Conservation (phyloP, 2,797 vertebrate species). For the Oreonectes daqikongensis region DNA sequence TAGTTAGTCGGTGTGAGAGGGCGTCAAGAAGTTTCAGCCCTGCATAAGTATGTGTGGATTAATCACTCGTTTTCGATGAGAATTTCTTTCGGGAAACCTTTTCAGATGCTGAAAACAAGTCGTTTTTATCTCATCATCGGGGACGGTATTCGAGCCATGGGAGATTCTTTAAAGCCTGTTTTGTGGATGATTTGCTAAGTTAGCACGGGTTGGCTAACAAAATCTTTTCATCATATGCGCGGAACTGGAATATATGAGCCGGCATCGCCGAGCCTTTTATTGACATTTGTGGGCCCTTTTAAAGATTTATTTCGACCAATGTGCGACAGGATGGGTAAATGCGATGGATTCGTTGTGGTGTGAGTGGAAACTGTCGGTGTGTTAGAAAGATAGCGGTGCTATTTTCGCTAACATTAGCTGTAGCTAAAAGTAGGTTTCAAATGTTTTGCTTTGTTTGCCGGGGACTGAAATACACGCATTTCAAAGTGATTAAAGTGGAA, state of each 20-base stretch:
- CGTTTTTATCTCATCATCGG: conserved; percentile 33
- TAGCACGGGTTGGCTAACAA: conserved; percentile 65
- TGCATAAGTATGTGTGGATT: conserved; percentile 41
- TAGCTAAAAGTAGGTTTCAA: conserved; percentile 58
- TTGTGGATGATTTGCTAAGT: conserved; percentile 44
- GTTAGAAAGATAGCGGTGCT: conserved; percentile 10
- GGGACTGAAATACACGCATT: conserved; percentile 54
- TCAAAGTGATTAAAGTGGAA: conserved; percentile 37
- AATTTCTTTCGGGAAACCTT: conserved; percentile 45
- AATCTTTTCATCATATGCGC: conserved; percentile 56
- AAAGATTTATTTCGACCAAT: conserved; percentile 30
- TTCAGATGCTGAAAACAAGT: conserved; percentile 2
- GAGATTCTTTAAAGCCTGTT: conserved; percentile 60
- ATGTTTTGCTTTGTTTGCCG: conserved; percentile 73
- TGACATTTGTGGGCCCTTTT: conserved; percentile 33
- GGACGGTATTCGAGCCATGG: conserved; percentile 56
- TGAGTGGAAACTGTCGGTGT: conserved; percentile 39
- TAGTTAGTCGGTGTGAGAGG: conserved; percentile 67
- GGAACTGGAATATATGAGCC: conserved; percentile 58
- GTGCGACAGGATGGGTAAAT: conserved; percentile 28
- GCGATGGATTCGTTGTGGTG: conserved; percentile 51
- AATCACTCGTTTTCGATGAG: conserved; percentile 36
- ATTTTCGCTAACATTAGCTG: conserved; percentile 52
- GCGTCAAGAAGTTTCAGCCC: conserved; percentile 71
- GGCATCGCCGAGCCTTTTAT: conserved; percentile 39